phyloP scores from a whole-genome alignment of 2,113 vertebrate genomes.

The Eudyptes chrysolophus region DNA sequence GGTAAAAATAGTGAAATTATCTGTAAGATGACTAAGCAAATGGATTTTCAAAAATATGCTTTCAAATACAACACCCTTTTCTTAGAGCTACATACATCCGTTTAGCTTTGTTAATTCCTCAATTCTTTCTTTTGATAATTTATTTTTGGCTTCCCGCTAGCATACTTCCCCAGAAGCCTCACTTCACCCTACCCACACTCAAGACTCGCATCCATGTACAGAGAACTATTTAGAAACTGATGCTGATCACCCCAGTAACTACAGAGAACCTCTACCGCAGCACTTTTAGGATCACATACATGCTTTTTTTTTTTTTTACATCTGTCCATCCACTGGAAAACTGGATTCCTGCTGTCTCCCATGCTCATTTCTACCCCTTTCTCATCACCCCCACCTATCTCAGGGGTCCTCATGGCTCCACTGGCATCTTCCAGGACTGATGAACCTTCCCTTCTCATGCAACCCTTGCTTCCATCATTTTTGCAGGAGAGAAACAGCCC shows the following conservation, averaged over 20 bases:
- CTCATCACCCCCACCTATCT: not conserved
- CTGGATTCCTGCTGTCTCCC: not conserved
- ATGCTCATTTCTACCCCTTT: not conserved
- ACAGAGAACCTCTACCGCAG: not conserved
- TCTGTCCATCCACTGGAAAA: not conserved
- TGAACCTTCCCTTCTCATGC: accelerated
- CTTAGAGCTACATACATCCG: conserved; percentile 12
- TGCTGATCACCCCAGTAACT: not conserved
- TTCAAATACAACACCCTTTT: conserved; percentile 25
- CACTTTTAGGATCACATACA: not conserved
- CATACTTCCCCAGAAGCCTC: conserved; percentile 54
- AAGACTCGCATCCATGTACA: not conserved
- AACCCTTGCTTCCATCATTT: not conserved
- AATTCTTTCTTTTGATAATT: conserved; percentile 25
- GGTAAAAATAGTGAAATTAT: conserved; percentile 55
- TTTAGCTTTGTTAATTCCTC: conserved; percentile 54
- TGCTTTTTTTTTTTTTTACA: not conserved
- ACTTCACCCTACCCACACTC: conserved; percentile 44
- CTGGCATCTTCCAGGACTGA: not conserved
- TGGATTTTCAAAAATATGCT: conserved; percentile 48
- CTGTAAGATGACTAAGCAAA: conserved; percentile 61
- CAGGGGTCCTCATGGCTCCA: not conserved
- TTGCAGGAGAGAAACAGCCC: not conserved
- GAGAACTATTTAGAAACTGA: not conserved
- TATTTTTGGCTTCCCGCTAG: conserved; percentile 52